These are phyloP conservation scores for Patella depressa DNA, from an alignment of 2,888 invertebrate genomes.

Conservation along the genomic window DNA sequence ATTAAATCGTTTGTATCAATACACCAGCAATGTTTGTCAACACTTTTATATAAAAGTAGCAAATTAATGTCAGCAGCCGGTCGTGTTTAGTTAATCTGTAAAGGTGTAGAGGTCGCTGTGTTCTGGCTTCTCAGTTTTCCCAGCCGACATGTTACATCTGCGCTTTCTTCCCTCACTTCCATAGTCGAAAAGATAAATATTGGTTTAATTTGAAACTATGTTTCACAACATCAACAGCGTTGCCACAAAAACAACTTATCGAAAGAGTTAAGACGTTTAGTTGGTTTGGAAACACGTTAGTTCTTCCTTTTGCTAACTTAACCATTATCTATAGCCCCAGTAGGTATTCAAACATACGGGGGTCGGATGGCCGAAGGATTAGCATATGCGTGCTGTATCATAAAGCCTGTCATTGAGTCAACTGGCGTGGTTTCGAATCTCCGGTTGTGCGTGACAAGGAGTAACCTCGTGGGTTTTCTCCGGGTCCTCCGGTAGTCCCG, in stretches of 20 bases:
- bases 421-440: too few species aligned
- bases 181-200: background rate
- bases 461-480: too few species aligned
- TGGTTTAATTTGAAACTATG: slow-evolving; percentile 1
- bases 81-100: background rate
- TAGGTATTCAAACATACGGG: too few species aligned
- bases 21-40: background rate
- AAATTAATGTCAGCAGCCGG: slow-evolving; percentile 1
- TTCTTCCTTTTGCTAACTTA: too few species aligned
- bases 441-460: too few species aligned
- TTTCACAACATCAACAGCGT: background rate
- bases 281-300: background rate
- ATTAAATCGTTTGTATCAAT: background rate
- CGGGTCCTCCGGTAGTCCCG: too few species aligned
- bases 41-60: background rate
- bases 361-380: too few species aligned
- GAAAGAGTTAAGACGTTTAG: background rate
- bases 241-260: background rate
- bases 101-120: background rate
- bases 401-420: too few species aligned
- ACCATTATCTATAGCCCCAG: too few species aligned
- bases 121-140: background rate
- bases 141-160: slow-evolving; percentile 6
- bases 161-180: background rate
- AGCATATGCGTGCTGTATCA: too few species aligned